Evolutionary conservation across 2,888 invertebrate genomes (phyloP).

Genomic region (Argyresthia goedartella): DNA sequence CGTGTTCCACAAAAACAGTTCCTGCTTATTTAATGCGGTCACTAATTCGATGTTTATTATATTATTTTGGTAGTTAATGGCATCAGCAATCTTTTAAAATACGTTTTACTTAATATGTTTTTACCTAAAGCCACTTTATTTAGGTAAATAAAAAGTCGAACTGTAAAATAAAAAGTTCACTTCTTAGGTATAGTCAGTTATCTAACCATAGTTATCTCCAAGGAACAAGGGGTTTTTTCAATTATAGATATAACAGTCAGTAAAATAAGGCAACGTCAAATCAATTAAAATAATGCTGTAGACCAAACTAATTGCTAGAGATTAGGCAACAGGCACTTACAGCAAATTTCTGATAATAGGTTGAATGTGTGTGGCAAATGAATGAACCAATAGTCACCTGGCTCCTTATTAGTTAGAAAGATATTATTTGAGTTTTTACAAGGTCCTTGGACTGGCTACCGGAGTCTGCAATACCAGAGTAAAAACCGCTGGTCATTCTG

Average conservation of each 20-base stretch:
- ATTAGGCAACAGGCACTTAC: not conserved
- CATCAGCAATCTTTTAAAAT: conserved; percentile 24
- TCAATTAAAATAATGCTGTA: too few species aligned
- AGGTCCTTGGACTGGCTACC: conserved; percentile 32
- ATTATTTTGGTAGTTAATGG: conserved; percentile 38
- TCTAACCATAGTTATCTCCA: too few species aligned
- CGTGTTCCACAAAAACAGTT: conserved; percentile 46
- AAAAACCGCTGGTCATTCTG: conserved; percentile 42
- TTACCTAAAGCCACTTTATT: not conserved
- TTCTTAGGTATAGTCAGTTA: too few species aligned
- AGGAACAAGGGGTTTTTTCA: too few species aligned
- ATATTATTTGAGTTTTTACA: conserved; percentile 35
- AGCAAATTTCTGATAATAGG: not conserved
- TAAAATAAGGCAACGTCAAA: too few species aligned
- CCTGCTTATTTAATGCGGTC: conserved; percentile 31
- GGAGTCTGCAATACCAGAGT: conserved; percentile 34
- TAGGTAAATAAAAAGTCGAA: too few species aligned
- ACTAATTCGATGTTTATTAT: conserved; percentile 49
- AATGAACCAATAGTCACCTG: conserved; percentile 21
- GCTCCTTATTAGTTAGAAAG: conserved; percentile 13
- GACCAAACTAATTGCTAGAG: too few species aligned
- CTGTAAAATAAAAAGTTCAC: too few species aligned
- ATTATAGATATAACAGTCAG: too few species aligned
- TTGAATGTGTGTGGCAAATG: not conserved
- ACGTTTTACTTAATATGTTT: conserved; percentile 10